A percentile compares a stretch with the other conserved stretches of the same genome.
Conservation (phyloP, 2,797 vertebrate genomes). For the Sparus aurata region DNA sequence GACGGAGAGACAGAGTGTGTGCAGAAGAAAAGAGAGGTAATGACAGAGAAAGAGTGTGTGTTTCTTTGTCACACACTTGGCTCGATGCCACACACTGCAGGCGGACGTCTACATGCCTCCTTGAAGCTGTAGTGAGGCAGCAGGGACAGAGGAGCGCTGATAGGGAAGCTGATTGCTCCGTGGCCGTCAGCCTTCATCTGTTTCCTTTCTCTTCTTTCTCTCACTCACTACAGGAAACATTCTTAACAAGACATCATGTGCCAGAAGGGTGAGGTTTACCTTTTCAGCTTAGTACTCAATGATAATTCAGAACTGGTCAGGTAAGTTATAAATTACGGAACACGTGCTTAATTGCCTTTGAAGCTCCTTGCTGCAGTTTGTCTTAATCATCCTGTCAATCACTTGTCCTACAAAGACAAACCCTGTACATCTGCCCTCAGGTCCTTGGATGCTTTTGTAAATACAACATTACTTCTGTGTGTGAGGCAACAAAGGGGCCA, state of each 20-base stretch:
- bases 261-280: not conserved
- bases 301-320: conserved; percentile 36
- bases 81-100: conserved; percentile 13
- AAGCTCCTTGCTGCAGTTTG: conserved; percentile 2
- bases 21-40: not conserved
- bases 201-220: conserved; percentile 11
- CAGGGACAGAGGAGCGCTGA: not conserved
- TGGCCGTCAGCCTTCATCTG: not conserved
- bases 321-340: conserved; percentile 1
- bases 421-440: too few relatives aligned
- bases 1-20: not conserved
- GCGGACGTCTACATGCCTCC: not conserved
- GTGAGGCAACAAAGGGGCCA: not conserved
- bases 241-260: not conserved
- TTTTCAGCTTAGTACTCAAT: not conserved
- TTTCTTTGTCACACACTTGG: conserved; percentile 25
- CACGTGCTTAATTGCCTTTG: conserved; percentile 1
- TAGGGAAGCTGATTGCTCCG: not conserved
- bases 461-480: not conserved
- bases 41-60: not conserved
- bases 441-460: not conserved
- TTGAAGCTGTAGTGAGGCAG: not conserved
- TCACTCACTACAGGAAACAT: not conserved
- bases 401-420: not conserved
- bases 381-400: conserved; percentile 18